Base-by-base conservation (phyloP, 1,140 invertebrate genomes). In the Subanguina moxae region DNA sequence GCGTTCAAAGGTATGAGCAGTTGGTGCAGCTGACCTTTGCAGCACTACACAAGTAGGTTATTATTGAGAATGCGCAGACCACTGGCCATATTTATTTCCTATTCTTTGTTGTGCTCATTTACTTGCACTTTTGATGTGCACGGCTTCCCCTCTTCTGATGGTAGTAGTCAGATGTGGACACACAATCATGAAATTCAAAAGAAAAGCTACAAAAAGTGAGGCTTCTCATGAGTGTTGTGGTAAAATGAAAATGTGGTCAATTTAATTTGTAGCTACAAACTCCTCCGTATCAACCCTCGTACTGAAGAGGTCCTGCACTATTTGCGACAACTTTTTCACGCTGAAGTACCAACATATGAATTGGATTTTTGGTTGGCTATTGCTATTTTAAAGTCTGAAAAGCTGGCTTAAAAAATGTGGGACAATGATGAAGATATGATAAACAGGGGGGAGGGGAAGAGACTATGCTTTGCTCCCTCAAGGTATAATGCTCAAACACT, bases 331-430 rank as follows among this genome's bases (percentile, higher is more conserved):
- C 45, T 64, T 19, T 64, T 64, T 15, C 57, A 25, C 23, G 13
- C 62, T 19, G 3, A 64, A 19, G 19, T 62, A n/a, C 42, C 61
- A 56, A 62, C 42, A 38, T 64, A 64, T 38, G 62, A 64, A 64
- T 23, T 64, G 7, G 62, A 64, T 63, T 61, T 61, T 61, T 61
- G 58, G 58, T 28, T 21, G 48, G 48, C 23, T 21, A 52, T 52
- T 11, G 11, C 32, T 38, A 5, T 38, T 38, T 38, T 38, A n/a
- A n/a, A n/a, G n/a, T n/a, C n/a, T n/a, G n/a, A n/a, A n/a, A n/a
- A n/a, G n/a, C n/a, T n/a, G n/a, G n/a, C n/a, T n/a, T n/a, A n/a
- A n/a, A n/a, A n/a, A n/a, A n/a, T n/a, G n/a, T n/a, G n/a, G n/a
- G n/a, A n/a, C n/a, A n/a, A n/a, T n/a, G n/a, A n/a, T n/a, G n/a